Evolutionary conservation across 2,797 vertebrate genomes (phyloP).

Genomic region (Vultur gryphus): DNA sequence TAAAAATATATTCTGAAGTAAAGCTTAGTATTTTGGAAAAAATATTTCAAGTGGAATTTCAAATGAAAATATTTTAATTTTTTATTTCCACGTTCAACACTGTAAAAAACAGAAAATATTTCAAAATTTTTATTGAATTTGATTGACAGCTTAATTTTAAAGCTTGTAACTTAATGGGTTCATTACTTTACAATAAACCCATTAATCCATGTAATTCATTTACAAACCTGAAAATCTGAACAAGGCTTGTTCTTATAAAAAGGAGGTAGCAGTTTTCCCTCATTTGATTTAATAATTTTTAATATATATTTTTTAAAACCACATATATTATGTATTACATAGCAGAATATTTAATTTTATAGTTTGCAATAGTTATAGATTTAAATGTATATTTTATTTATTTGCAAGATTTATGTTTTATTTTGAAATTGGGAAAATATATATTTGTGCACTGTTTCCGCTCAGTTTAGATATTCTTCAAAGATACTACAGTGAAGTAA

Average conservation of each 20-base stretch:
- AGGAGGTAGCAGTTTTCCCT: not conserved
- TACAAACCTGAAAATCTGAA: not conserved
- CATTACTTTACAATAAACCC: not conserved
- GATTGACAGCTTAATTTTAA: not conserved
- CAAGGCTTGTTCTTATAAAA: not conserved
- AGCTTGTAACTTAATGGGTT: not conserved
- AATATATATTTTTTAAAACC: not conserved
- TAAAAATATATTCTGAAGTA: not conserved
- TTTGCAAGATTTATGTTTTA: not conserved
- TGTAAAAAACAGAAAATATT: not conserved
- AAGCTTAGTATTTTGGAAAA: not conserved
- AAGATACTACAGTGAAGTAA: not conserved
- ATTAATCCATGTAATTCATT: not conserved
- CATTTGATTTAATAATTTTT: not conserved
- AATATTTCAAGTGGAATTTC: not conserved
- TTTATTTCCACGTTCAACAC: not conserved
- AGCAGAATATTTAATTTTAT: not conserved
- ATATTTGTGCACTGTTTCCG: not conserved
- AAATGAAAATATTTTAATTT: not conserved
- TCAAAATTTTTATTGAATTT: not conserved
- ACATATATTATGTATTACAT: not conserved
- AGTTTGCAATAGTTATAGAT: not conserved
- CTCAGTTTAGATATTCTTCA: not conserved
- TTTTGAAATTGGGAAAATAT: not conserved
- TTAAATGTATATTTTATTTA: not conserved